These are phyloP conservation scores for Oncorhynchus clarkii DNA, from an alignment of 2,113 vertebrate species.

Conservation along the genomic window DNA sequence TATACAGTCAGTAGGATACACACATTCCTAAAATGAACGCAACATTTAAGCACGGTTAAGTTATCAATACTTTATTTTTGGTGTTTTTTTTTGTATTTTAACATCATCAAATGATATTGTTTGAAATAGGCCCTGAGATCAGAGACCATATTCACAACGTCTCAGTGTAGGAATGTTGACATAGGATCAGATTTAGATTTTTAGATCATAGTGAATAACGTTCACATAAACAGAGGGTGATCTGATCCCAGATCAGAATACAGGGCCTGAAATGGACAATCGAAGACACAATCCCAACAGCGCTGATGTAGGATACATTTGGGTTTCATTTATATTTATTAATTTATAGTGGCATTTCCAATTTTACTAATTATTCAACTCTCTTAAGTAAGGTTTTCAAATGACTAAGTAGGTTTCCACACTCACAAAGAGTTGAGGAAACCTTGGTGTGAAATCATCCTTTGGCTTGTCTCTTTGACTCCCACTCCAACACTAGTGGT, in stretches of 20 bases:
- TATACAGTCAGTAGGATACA: neutral
- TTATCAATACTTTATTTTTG: too few species aligned
- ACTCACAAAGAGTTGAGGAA: constrained; percentile 1
- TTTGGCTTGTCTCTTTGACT: neutral
- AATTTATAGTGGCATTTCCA: neutral
- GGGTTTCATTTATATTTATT: neutral
- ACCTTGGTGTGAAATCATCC: neutral
- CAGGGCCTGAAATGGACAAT: neutral
- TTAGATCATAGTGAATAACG: too few species aligned
- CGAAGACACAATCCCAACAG: neutral
- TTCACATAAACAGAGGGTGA: too few species aligned
- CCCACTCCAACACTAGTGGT: neutral
- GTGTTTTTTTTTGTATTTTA: too few species aligned
- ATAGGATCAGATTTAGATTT: too few species aligned
- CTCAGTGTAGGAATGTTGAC: too few species aligned
- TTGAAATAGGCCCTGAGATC: too few species aligned
- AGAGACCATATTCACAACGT: too few species aligned
- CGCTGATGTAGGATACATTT: neutral
- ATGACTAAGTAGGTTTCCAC: neutral
- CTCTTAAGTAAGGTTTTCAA: neutral
- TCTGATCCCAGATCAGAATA: too few species aligned
- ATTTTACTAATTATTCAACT: neutral
- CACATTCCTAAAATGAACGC: too few species aligned
- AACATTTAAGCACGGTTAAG: too few species aligned
- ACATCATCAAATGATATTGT: too few species aligned